Evolutionary conservation across 2,888 invertebrate species (phyloP).

Genomic region (Adineta ricciae): DNA sequence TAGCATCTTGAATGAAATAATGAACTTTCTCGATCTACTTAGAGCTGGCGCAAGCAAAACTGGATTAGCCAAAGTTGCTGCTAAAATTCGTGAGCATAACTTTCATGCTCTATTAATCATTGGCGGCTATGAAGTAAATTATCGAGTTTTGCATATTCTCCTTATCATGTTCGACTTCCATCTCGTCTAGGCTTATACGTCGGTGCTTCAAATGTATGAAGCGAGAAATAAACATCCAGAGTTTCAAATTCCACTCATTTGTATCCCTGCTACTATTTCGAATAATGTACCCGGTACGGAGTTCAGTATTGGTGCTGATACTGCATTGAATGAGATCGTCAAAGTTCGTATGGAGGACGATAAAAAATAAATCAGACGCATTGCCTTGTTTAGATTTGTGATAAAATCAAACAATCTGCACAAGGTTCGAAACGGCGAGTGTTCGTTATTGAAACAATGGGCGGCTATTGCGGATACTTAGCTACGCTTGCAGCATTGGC

Average conservation of each 20-base stretch:
- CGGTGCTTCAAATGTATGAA: conserved; percentile 61
- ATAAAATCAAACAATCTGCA: conserved; percentile 81
- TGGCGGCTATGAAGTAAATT: conserved; percentile 81
- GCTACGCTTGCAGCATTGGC: conserved; percentile 90
- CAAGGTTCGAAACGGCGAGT: conserved; percentile 95
- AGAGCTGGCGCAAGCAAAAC: conserved; percentile 63
- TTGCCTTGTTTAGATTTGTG: conserved; percentile 41
- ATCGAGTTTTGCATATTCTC: not conserved
- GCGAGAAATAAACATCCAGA: conserved; percentile 65
- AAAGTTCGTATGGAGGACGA: not conserved
- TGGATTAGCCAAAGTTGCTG: conserved; percentile 66
- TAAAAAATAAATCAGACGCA: too few relatives aligned
- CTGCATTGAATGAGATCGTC: conserved; percentile 85
- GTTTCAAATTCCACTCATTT: conserved; percentile 83
- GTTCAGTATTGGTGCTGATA: conserved; percentile 90
- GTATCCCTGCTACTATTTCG: conserved; percentile 91
- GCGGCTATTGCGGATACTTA: conserved; percentile 93
- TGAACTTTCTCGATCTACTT: conserved; percentile 35
- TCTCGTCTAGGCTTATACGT: conserved; percentile 30
- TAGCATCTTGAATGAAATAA: conserved; percentile 34
- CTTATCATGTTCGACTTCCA: not conserved
- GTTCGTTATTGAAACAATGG: conserved; percentile 90
- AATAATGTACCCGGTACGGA: conserved; percentile 99
- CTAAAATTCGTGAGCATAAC: conserved; percentile 70
- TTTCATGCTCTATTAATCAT: conserved; percentile 59